Percentiles rank a stretch among this genome's conserved stretches.
Evolutionary conservation across 35 echinoderm and acorn worm species (phyloP).

Genomic region (Ptychodera flava): DNA sequence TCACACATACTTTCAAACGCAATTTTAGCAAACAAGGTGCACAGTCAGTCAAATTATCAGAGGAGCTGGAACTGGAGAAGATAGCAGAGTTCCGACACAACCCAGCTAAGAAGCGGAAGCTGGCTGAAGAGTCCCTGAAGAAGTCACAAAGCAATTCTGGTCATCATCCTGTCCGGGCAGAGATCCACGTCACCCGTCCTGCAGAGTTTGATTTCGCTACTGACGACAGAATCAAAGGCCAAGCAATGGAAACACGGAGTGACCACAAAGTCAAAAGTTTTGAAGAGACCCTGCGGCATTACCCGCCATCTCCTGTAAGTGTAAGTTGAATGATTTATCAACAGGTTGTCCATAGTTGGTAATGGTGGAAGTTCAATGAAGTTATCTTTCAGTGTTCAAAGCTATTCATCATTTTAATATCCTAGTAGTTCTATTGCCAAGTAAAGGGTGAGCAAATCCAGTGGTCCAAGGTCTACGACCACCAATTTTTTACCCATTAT

Average conservation of each 20-base stretch:
- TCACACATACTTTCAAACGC: too few species aligned
- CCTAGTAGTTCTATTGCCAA: too few species aligned
- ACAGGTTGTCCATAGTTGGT: too few species aligned
- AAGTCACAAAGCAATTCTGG: conserved; percentile 41
- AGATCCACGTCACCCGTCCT: conserved; percentile 35
- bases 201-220: conserved; percentile 79
- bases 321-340: not conserved
- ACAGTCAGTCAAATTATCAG: conserved; percentile 39
- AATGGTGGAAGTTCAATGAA: too few species aligned
- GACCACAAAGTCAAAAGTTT: conserved; percentile 11
- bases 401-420: too few species aligned
- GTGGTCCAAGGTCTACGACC: too few species aligned
- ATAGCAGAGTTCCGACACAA: conserved; percentile 43
- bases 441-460: too few species aligned
- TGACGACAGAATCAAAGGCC: conserved; percentile 38
- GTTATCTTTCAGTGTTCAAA: too few species aligned
- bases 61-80: conserved; percentile 77
- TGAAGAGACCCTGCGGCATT: not conserved
- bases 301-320: conserved; percentile 24
- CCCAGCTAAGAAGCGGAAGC: conserved; percentile 35
- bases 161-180: conserved; percentile 31
- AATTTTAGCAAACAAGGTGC: conserved; percentile 11
- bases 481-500: too few species aligned
- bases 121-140: conserved; percentile 62
- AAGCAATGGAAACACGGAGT: conserved; percentile 39